A percentile compares a stretch with the other conserved stretches of the same genome.
phyloP scores from a whole-genome alignment of 2,113 vertebrate species.

The Stegastes partitus region DNA sequence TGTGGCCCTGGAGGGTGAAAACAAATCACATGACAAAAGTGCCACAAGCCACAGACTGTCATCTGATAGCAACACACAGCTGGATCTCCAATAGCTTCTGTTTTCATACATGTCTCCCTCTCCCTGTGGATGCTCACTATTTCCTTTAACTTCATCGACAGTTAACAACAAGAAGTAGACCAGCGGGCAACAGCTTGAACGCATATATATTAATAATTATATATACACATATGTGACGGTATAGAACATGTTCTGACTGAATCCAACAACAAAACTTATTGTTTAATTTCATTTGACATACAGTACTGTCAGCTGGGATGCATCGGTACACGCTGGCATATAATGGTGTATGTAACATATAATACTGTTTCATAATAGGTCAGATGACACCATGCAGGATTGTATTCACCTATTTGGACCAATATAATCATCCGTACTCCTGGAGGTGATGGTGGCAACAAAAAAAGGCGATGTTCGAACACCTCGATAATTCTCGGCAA shows the following conservation, averaged over 20 bases:
- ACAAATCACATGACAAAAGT: conserved; percentile 63
- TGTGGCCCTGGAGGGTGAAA: conserved; percentile 48
- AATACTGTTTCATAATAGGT: conserved; percentile 34
- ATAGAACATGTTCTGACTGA: not conserved
- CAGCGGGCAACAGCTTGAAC: conserved; percentile 12
- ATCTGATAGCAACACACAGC: conserved; percentile 39
- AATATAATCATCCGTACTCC: conserved; percentile 34
- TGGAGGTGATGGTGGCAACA: conserved; percentile 8
- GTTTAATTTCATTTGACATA: not conserved
- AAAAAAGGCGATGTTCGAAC: conserved; percentile 25
- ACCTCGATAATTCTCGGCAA: conserved; percentile 60
- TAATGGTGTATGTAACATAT: conserved; percentile 3
- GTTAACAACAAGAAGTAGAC: conserved; percentile 51
- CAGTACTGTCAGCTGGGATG: conserved; percentile 26
- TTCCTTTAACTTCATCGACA: conserved; percentile 35
- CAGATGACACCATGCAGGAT: conserved; percentile 22
- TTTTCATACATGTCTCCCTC: not conserved
- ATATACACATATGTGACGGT: not conserved
- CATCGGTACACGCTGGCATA: conserved; percentile 9
- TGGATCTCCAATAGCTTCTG: conserved; percentile 10
- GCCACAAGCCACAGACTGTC: conserved; percentile 38
- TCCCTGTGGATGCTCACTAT: not conserved
- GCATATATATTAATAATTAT: not conserved
- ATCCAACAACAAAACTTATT: conserved; percentile 15
- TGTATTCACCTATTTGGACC: conserved; percentile 43